Base-by-base conservation (phyloP, 1,140 invertebrate genomes). In the Cotesia chilonis region DNA sequence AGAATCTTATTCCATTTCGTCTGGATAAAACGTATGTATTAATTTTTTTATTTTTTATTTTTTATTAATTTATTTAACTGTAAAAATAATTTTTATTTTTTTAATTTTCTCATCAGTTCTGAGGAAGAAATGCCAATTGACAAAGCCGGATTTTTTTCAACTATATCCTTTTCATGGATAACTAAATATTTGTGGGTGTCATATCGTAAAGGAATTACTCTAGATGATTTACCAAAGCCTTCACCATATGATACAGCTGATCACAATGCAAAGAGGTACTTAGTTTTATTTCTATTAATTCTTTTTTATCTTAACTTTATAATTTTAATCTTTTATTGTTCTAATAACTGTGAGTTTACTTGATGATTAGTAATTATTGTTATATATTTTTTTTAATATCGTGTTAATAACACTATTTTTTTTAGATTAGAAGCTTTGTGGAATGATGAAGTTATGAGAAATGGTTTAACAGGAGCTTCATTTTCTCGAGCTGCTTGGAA, bases 361-460 rank as follows among this genome's bases (percentile, higher is more conserved):
- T 35, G 52, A 54, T 73, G n/a, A 68, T 67, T 17, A 47, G 4
- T 47, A 10, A 0, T 9, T 66, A 66, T 68, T 28, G 28, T 28
- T 28, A 38, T 57, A 38, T 64, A 12, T 20, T 67, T 52, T 38
- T 41, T 60, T 63, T 28, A 55, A 60, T 52, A 36, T 52, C 54
- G 4, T 52, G 47, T 69, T 66, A 37, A 60, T 66, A 37, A 60
- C 12, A 14, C 14, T 36, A 41, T 52, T 73, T 66, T 66, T 79
- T 75, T 65, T 71, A 89, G 88, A 77, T 74, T 89, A 4, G 87
- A 89, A 73, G 72, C 81, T 63, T 72, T 89, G 36, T 90, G 89
- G 89, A 84, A 88, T 71, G 80, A 87, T 61, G 89, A 90, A 76
- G 72, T 89, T 89, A 91, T 85, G 91, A 94, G 81, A 91, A 91